These are phyloP conservation scores for Xylota sylvarum DNA, from an alignment of 2,888 invertebrate genomes.

Conservation along the genomic window DNA sequence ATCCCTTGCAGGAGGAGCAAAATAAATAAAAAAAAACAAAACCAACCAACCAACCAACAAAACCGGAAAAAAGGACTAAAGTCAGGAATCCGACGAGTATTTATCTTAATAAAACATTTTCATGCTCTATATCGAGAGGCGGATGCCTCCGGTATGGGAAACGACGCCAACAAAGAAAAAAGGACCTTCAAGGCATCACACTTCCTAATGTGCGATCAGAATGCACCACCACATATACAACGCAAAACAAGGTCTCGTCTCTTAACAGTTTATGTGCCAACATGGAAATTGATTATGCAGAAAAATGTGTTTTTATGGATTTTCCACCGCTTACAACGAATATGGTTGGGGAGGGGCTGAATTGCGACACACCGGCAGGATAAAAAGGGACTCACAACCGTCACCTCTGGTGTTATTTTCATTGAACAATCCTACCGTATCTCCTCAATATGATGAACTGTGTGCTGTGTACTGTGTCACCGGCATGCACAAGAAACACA, in stretches of 20 bases:
- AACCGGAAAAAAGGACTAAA: conserved; percentile 43
- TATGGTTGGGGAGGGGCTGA: not conserved
- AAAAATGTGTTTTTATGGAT: conserved; percentile 71
- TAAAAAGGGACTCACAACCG: conserved; percentile 12
- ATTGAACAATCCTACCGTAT: conserved; percentile 10
- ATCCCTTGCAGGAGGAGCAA: conserved; percentile 18
- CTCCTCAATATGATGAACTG: conserved; percentile 6
- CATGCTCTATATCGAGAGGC: conserved; percentile 55
- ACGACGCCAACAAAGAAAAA: conserved; percentile 36
- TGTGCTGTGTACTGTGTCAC: not conserved
- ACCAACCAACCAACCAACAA: not conserved
- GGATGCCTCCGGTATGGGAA: conserved; percentile 16
- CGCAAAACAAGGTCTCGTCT: conserved; percentile 57
- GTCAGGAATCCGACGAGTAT: conserved; percentile 67
- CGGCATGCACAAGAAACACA: not conserved
- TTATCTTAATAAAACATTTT: conserved; percentile 76
- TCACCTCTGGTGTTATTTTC: conserved; percentile 20
- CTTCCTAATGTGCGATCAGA: conserved; percentile 71
- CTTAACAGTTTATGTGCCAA: conserved; percentile 72
- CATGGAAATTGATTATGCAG: conserved; percentile 76
- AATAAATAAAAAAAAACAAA: not conserved
- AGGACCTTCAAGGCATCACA: conserved; percentile 70
- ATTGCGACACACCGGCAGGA: not conserved
- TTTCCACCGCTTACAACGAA: conserved; percentile 42
- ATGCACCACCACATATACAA: conserved; percentile 50